These are phyloP conservation scores for Charina bottae DNA, from an alignment of 2,113 vertebrate genomes.

Conservation along the genomic window DNA sequence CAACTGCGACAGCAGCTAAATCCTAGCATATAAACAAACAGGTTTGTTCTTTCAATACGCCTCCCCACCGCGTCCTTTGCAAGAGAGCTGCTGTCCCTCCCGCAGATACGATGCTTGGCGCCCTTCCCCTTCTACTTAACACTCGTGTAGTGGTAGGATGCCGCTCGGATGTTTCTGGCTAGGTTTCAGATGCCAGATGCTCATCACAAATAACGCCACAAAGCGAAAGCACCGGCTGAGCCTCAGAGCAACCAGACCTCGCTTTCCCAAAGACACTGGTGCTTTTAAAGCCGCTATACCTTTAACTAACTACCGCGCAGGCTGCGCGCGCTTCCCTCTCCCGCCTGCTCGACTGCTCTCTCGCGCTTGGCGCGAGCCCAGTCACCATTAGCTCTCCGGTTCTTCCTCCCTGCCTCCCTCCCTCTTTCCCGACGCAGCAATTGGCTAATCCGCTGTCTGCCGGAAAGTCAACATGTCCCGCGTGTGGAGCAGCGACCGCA, in stretches of 20 bases:
- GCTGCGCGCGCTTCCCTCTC: not conserved
- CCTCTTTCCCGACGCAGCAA: not conserved
- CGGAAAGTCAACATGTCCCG: constrained; percentile 47
- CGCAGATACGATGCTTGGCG: not conserved
- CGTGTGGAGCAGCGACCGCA: constrained; percentile 22
- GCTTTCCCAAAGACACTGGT: not conserved
- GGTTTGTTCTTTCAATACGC: not conserved
- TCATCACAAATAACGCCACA: not conserved
- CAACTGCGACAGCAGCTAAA: not conserved
- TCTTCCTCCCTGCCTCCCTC: not conserved
- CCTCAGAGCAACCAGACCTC: no score
- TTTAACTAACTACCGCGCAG: not conserved
- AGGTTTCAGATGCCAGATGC: not conserved
- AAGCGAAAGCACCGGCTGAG: not conserved
- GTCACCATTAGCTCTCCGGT: not conserved
- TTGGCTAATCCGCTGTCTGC: constrained; percentile 51
- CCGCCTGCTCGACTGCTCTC: not conserved
- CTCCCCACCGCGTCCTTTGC: not conserved
- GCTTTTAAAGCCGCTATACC: not conserved
- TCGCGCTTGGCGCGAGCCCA: not conserved
- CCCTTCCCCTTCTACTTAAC: not conserved
- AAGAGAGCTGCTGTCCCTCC: not conserved
- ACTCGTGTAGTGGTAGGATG: not conserved
- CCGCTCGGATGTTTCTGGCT: not conserved
- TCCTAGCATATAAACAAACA: not conserved